A percentile compares a stretch with the other conserved stretches of the same genome.
Evolutionary conservation across 2,797 vertebrate species (phyloP).

Genomic region (Chrysolophus pictus): DNA sequence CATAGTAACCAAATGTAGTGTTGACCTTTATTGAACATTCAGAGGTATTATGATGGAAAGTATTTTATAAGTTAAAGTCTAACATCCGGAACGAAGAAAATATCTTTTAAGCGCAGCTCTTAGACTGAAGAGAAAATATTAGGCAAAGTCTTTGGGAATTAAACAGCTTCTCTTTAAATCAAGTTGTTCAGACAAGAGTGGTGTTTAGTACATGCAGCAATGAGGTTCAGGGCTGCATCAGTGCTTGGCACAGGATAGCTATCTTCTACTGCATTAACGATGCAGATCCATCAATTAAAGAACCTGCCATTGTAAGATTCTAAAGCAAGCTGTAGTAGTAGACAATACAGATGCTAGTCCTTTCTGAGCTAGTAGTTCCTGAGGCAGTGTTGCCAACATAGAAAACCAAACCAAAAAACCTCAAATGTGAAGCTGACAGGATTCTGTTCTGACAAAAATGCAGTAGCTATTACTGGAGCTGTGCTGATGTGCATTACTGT

Average conservation of each 20-base stretch:
- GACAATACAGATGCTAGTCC: fast-evolving
- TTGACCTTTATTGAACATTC: background rate
- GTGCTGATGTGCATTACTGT: background rate
- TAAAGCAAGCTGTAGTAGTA: background rate
- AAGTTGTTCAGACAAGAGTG: background rate
- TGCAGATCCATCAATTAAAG: background rate
- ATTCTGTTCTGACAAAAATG: background rate
- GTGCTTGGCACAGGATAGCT: background rate
- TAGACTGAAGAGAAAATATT: background rate
- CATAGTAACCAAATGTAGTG: background rate
- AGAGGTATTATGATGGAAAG: background rate
- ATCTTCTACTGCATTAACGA: background rate
- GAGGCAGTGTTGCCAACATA: background rate
- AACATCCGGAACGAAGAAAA: background rate
- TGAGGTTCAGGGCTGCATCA: background rate
- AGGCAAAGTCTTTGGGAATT: background rate
- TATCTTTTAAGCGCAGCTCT: background rate
- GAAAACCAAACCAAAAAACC: background rate
- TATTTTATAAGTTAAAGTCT: background rate
- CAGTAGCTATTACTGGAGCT: background rate
- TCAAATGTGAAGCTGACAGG: background rate
- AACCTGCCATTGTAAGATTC: background rate
- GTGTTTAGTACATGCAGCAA: background rate
- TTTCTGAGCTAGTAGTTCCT: background rate
- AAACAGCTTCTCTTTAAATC: background rate